Evolutionary conservation across 2,797 vertebrate genomes (phyloP).

Genomic region (Macropus fuliginosus): DNA sequence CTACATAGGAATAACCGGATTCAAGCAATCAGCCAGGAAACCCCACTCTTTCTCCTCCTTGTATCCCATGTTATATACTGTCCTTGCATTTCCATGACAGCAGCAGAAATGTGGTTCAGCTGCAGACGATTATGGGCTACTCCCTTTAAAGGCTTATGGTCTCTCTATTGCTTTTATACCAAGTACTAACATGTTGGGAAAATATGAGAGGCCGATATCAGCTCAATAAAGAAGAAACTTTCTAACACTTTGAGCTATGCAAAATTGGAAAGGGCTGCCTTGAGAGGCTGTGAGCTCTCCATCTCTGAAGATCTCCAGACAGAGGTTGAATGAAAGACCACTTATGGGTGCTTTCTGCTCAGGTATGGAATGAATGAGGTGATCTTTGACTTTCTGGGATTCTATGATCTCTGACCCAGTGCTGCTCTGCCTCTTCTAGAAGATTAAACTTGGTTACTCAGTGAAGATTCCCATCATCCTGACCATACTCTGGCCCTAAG

Average conservation of each 20-base stretch:
- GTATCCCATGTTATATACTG: neutral
- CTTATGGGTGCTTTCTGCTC: neutral
- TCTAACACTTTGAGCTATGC: neutral
- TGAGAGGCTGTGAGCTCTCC: neutral
- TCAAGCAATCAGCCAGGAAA: neutral
- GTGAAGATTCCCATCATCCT: neutral
- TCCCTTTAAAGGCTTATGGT: neutral
- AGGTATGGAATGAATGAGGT: neutral
- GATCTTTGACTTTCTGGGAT: neutral
- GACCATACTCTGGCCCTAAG: neutral
- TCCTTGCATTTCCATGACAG: neutral
- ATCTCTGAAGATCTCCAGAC: neutral
- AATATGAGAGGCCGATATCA: neutral
- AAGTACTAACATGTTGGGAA: neutral
- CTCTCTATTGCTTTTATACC: neutral
- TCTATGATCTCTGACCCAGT: neutral
- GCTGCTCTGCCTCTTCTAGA: neutral
- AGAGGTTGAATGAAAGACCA: neutral
- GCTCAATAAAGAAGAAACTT: neutral
- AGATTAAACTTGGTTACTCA: neutral
- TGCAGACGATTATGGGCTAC: neutral
- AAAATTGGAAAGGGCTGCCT: neutral
- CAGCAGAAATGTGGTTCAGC: neutral
- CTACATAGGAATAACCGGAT: neutral
- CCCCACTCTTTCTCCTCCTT: neutral